Evolutionary conservation across 2,113 vertebrate genomes (phyloP), one percentile per base, ranked within the genome.

Genomic region (Syngnathoides biaculeatus): DNA sequence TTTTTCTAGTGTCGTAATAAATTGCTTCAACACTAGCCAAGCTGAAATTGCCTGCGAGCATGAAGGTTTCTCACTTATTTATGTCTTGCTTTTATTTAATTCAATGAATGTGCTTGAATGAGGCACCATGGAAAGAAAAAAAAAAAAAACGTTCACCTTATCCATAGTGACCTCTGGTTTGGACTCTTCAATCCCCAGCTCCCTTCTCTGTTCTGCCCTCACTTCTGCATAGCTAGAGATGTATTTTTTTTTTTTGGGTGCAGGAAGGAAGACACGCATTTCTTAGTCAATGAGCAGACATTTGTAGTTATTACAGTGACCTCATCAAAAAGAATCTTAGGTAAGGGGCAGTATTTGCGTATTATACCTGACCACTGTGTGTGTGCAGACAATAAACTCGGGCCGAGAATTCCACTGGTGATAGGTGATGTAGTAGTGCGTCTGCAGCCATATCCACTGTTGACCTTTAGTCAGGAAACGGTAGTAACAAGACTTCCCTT

Each of bases 381-480:
- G 97, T 0, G 95, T 98, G 82, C 97, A 99, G 77, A 99, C 97
- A 76, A 99, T 99, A 86, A 99, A 99, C 87, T 99, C 97, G 8
- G 97, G 97, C 65, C 95, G 92, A 62, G 97, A 99, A 92, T 99
- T 99, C 97, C 97, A 99, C 84, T 98, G 96, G 85, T 99, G 96
- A 70, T 99, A 98, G 65, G 97, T 99, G 81, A 98, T 98, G 82
- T 99, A 99, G 90, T 98, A 98, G 85, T 97, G 96, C 20, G 96
- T 99, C 68, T 99, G 97, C 39, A 99, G 91, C 96, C 97, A 99
- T 88, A 99, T 98, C 97, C 97, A 99, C 61, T 99, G 97, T 35
- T 99, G 97, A 66, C 97, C 97, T 92, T 99, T 99, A 40, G 96
- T 99, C 79, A 99, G 92, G 89, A 99, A 99, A 70, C 97, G 93